Percentiles rank a stretch among this genome's conserved stretches.
These are phyloP conservation scores for Trochalopteron elliotii DNA, from an alignment of 2,113 vertebrate genomes.

Conservation along the genomic window DNA sequence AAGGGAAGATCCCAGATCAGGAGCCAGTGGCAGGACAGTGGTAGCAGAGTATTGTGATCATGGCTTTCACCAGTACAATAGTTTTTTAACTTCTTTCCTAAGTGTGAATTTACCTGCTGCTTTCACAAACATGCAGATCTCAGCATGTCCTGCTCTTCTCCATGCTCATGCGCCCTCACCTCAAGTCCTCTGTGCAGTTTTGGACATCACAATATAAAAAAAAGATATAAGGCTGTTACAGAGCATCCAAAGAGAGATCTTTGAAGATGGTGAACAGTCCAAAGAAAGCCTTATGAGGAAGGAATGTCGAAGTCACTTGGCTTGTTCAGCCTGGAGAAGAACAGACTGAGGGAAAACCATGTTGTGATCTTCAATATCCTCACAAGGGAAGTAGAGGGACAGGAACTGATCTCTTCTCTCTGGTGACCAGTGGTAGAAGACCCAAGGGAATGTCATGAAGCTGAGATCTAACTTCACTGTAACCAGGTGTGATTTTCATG, in stretches of 20 bases:
- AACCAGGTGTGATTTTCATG: too few relatives aligned
- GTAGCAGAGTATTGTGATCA: neutral
- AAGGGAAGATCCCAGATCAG: neutral
- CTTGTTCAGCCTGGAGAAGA: neutral
- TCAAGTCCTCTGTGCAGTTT: neutral
- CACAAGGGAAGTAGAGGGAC: neutral
- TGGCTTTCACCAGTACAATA: neutral
- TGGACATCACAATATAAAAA: neutral
- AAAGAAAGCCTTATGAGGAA: neutral
- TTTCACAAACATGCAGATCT: neutral
- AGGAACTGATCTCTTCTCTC: neutral
- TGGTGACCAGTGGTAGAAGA: neutral
- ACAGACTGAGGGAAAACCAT: neutral
- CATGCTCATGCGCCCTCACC: accelerated
- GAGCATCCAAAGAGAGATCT: neutral
- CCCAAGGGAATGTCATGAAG: neutral
- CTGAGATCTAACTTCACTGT: too few relatives aligned
- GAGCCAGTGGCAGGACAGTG: neutral
- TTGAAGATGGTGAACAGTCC: neutral
- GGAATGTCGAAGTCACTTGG: neutral
- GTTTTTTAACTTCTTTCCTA: neutral
- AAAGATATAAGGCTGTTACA: neutral
- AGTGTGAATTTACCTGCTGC: neutral
- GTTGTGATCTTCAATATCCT: neutral
- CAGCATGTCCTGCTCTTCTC: neutral